phyloP scores from a whole-genome alignment of 2,797 vertebrate genomes.

The Botia kubotai region DNA sequence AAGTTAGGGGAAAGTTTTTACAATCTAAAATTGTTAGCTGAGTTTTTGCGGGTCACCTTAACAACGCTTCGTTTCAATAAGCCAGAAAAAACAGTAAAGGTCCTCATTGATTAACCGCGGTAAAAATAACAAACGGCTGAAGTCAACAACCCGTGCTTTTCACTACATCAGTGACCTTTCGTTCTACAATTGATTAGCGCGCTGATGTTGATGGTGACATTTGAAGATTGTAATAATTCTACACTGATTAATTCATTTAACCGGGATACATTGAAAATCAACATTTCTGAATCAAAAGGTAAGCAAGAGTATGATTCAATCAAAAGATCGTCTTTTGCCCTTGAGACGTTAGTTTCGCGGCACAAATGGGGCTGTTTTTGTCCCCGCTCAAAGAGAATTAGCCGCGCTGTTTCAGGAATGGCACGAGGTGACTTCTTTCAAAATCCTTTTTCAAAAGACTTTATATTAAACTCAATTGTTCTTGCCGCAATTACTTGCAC shows the following conservation, averaged over 20 bases:
- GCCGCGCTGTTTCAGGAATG: neutral
- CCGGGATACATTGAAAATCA: slow-evolving; percentile 55
- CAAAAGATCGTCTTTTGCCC: slow-evolving; percentile 35
- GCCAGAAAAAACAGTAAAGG: slow-evolving; percentile 61
- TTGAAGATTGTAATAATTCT: slow-evolving; percentile 78
- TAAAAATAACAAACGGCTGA: slow-evolving; percentile 72
- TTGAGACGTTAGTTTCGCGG: slow-evolving; percentile 16
- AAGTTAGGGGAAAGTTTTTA: no score
- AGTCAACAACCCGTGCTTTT: slow-evolving; percentile 60
- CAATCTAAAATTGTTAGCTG: no score
- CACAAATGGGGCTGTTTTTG: slow-evolving; percentile 18
- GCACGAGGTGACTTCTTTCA: slow-evolving; percentile 10
- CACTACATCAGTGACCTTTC: slow-evolving; percentile 78
- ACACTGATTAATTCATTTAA: slow-evolving; percentile 76
- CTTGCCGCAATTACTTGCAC: slow-evolving; percentile 14
- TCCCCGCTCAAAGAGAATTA: neutral
- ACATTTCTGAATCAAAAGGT: slow-evolving; percentile 42
- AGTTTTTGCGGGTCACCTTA: slow-evolving; percentile 50
- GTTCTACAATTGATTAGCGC: slow-evolving; percentile 78
- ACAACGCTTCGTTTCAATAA: slow-evolving; percentile 51
- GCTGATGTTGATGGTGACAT: slow-evolving; percentile 79
- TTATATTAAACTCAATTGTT: slow-evolving; percentile 30
- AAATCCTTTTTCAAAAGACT: neutral
- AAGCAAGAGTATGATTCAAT: slow-evolving; percentile 40
- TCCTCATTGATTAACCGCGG: slow-evolving; percentile 71